phyloP scores from a whole-genome alignment of 2,113 vertebrate genomes.

The Patagioenas fasciata region DNA sequence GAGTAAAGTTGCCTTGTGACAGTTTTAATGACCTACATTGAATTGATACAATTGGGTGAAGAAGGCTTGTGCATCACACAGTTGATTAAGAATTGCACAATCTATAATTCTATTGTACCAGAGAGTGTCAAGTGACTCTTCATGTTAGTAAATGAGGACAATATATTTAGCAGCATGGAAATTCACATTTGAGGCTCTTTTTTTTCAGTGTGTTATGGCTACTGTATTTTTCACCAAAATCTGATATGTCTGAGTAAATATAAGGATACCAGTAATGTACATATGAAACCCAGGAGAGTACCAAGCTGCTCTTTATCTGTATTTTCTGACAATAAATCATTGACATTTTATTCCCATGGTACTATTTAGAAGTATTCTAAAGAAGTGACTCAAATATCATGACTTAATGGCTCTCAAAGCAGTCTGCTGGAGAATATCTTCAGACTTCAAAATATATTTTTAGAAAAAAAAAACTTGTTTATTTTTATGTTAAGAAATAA shows the following conservation, averaged over 20 bases:
- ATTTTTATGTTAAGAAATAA: neutral
- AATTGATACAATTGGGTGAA: neutral
- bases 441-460: neutral
- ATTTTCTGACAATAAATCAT: neutral
- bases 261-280: neutral
- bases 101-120: neutral
- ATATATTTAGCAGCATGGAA: constrained; percentile 12
- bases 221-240: neutral
- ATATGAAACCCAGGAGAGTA: neutral
- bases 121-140: neutral
- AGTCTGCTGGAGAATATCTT: neutral
- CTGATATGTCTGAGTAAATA: neutral
- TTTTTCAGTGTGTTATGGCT: neutral
- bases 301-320: neutral
- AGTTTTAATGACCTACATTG: constrained; percentile 48
- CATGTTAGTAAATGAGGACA: constrained; percentile 12
- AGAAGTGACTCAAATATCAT: neutral
- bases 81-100: constrained; percentile 38
- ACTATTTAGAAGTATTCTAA: neutral
- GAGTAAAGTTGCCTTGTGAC: constrained; percentile 4
- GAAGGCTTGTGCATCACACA: neutral
- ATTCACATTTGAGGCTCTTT: neutral
- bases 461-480: neutral
- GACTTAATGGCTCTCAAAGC: neutral
- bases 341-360: neutral